A percentile compares a stretch with the other conserved stretches of the same genome.
Conservation (phyloP, 2,113 vertebrate genomes). For the Verasper variegatus region DNA sequence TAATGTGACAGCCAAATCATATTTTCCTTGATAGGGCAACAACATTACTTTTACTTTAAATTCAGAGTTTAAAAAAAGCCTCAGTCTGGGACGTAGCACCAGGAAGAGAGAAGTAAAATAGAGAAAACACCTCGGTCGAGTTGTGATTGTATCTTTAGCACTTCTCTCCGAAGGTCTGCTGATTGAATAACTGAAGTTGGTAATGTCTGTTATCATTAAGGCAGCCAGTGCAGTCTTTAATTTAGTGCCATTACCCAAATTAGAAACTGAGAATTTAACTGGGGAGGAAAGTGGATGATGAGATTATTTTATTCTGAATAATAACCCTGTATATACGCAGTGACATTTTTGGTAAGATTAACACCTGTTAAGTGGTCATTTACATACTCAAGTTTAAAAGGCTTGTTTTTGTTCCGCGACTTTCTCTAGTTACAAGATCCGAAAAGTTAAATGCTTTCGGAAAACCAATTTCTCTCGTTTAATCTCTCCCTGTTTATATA, state of each 20-base stretch:
- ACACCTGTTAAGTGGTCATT: constrained; percentile 24
- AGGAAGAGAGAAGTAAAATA: background rate
- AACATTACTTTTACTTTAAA: constrained; percentile 62
- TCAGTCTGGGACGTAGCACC: constrained; percentile 12
- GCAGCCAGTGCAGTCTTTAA: constrained; percentile 45
- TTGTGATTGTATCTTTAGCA: constrained; percentile 79
- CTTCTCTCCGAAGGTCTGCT: constrained; percentile 46
- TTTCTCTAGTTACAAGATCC: constrained; percentile 17
- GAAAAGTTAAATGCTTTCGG: constrained; percentile 1
- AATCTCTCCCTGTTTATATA: constrained; percentile 1
- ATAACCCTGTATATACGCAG: constrained; percentile 24
- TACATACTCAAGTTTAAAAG: background rate
- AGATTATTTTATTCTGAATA: constrained; percentile 39
- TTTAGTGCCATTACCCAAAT: constrained; percentile 67
- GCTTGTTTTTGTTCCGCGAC: background rate
- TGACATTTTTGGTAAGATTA: constrained; percentile 22
- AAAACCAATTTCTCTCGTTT: background rate
- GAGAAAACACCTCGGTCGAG: constrained; percentile 14
- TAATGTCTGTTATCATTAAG: constrained; percentile 61
- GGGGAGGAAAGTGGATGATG: constrained; percentile 34
- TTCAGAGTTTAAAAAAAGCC: constrained; percentile 18
- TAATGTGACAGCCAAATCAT: constrained; percentile 72
- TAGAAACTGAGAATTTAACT: constrained; percentile 55
- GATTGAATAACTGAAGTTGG: constrained; percentile 63
- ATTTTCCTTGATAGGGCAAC: constrained; percentile 73